A percentile compares a stretch with the other conserved stretches of the same genome.
Conservation (phyloP, 2,888 invertebrate species). For the Acrobasis consociella region DNA sequence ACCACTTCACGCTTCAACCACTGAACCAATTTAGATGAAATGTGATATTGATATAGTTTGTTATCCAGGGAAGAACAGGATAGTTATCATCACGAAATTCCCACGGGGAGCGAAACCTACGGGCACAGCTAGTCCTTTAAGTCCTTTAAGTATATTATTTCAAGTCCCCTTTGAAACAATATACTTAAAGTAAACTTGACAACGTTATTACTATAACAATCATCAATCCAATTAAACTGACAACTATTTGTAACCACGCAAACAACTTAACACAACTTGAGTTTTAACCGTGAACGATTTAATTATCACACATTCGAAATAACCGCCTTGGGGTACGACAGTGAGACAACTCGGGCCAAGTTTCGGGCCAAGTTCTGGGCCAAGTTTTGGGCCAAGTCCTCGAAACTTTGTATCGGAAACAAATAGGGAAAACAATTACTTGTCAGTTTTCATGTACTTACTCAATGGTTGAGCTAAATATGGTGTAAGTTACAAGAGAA, state of each 20-base stretch:
- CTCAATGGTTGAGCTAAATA: conserved; percentile 9
- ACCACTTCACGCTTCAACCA: no score
- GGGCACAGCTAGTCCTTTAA: no score
- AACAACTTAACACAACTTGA: conserved; percentile 3
- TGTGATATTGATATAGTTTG: no score
- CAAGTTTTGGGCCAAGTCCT: conserved; percentile 4
- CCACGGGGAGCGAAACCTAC: no score
- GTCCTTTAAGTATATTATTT: no score
- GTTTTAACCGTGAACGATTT: background rate
- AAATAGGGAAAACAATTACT: conserved; percentile 21
- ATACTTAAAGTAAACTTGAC: no score
- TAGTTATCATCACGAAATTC: no score
- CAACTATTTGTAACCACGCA: conserved; percentile 1
- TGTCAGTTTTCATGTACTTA: conserved; percentile 20
- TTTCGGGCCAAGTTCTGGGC: background rate
- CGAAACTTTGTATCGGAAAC: conserved; percentile 18
- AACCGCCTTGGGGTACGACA: background rate
- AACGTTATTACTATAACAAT: background rate
- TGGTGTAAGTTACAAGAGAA: background rate
- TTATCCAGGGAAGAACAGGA: no score
- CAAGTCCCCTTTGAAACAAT: no score
- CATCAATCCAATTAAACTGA: conserved; percentile 4
- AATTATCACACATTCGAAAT: conserved; percentile 20
- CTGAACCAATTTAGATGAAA: no score
- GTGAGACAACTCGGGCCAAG: conserved; percentile 2